These are phyloP conservation scores for Lypha dubia DNA, from an alignment of 2,888 invertebrate species.

Conservation along the genomic window DNA sequence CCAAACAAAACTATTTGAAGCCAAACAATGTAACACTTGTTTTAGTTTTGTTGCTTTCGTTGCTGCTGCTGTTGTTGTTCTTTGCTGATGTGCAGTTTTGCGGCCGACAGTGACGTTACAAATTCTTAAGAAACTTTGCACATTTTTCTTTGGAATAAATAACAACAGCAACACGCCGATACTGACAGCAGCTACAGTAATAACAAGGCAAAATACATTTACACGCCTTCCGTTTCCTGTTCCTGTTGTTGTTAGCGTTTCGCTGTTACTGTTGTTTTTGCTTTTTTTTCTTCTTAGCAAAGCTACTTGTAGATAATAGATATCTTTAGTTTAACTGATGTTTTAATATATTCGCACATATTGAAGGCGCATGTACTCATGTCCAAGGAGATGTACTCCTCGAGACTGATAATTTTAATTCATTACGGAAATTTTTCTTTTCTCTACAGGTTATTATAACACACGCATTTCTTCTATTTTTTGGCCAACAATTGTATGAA, in stretches of 20 bases:
- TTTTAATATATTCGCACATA: no score
- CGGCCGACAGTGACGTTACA: conserved; percentile 24
- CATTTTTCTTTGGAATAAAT: conserved; percentile 34
- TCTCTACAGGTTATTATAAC: no score
- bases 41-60: conserved; percentile 9
- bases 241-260: conserved; percentile 52
- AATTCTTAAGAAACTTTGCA: conserved; percentile 45
- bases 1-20: conserved; percentile 15
- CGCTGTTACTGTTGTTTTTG: conserved; percentile 10
- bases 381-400: no score
- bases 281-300: neutral
- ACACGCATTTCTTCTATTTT: no score
- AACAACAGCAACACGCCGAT: conserved; percentile 28
- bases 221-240: conserved; percentile 63
- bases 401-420: no score
- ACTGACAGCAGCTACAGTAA: conserved; percentile 19
- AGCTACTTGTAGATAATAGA: neutral
- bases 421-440: no score
- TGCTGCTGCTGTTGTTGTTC: neutral
- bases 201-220: conserved; percentile 55
- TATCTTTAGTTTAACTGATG: neutral
- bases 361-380: no score
- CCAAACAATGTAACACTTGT: conserved; percentile 49
- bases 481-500: no score
- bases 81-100: conserved; percentile 1